These are phyloP conservation scores for Lithophane ornitopus DNA, from an alignment of 2,888 invertebrate genomes.

Conservation along the genomic window DNA sequence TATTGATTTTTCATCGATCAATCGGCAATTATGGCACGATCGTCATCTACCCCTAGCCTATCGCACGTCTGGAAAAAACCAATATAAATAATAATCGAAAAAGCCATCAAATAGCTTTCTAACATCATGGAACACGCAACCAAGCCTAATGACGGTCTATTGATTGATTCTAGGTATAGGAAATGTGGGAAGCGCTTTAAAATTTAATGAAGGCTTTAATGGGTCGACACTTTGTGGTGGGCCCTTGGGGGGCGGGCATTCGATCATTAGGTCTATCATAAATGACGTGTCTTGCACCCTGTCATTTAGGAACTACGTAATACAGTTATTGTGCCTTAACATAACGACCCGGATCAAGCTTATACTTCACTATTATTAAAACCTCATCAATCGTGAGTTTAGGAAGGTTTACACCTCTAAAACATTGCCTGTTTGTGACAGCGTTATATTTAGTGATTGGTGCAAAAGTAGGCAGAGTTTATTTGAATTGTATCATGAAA, in stretches of 20 bases:
- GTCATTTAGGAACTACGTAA: neutral
- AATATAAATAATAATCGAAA: constrained; percentile 14
- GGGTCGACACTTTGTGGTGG: neutral
- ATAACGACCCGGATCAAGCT: too few species aligned
- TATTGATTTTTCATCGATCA: neutral
- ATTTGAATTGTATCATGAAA: too few species aligned
- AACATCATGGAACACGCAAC: constrained; percentile 28
- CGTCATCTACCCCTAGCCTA: neutral
- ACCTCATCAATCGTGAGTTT: too few species aligned
- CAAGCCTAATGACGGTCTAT: constrained; percentile 29
- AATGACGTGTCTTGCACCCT: constrained; percentile 7
- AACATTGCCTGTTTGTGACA: too few species aligned
- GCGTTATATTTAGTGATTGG: too few species aligned
- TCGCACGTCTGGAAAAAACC: neutral
- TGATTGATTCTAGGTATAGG: constrained; percentile 41
- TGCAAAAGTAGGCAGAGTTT: too few species aligned
- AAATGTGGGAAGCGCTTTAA: constrained; percentile 27
- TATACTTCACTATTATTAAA: too few species aligned
- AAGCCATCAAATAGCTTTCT: constrained; percentile 13
- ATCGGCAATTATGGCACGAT: neutral
- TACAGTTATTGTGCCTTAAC: too few species aligned
- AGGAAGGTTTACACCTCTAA: too few species aligned
- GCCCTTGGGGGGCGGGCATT: constrained; percentile 3
- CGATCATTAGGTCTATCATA: constrained; percentile 14
- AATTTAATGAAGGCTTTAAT: constrained; percentile 30